Base-by-base conservation (phyloP, 2,797 vertebrate genomes). In the Poecilia picta region DNA sequence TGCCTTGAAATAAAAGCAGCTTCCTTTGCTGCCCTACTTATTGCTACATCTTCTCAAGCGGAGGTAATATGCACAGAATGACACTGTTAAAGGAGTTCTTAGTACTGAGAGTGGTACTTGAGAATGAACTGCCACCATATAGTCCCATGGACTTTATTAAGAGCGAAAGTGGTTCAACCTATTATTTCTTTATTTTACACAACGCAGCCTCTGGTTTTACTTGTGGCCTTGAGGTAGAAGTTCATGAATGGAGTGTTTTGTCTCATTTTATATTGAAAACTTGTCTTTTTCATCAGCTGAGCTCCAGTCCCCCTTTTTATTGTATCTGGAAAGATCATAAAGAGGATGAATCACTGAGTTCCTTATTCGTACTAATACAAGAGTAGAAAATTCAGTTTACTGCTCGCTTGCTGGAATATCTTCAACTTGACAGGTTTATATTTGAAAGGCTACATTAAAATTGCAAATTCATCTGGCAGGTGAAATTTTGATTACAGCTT, bases 1-100 rank as follows among this genome's bases (percentile, higher is more conserved):
- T 77, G 18, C 23, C 8, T 70, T 71, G 72, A 78, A 81, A 82
- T 74, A 75, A 83, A 84, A 53, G 64, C 72, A 72, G 59, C 66
- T 33, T 74, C 8, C 25, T 80, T 75, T 10, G 47, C 76, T 83
- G 83, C 51, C 81, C 85, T 76, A 85, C 78, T 89, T 83, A 79
- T 57, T 23, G 23, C 33, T 74, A 79, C 43, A 82, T 86, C 53
- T 62, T 83, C 80, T 83, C 73, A 33, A 62, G 74, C 81, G 77
- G 72, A 84, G 68, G 76, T 82, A 83, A 89, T 46, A 55, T 39
- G 28, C 57, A 70, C 33, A 47, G 45, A 84, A 70, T 75, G 53
- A 78, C 72, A 74, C 8, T 11, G 4, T 6, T 12, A 6, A 12
- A 74, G 68, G 10, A 12, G 31, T 5, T 72, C 79, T 72, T 75